These are phyloP conservation scores for Megamerina dolium DNA, from an alignment of 2,888 invertebrate genomes.

Conservation along the genomic window DNA sequence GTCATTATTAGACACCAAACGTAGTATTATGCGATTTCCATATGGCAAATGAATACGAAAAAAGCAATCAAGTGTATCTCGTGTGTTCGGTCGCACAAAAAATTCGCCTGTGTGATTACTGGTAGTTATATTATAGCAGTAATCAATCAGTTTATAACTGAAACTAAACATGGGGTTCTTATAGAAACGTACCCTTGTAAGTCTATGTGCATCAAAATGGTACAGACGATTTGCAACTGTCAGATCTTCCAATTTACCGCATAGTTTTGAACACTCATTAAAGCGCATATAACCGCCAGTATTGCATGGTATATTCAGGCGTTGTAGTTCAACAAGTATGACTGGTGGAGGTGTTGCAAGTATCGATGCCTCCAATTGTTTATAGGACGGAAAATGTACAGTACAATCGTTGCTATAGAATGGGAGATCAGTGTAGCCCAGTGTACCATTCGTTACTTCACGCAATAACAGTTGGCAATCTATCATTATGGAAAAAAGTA, in stretches of 20 bases:
- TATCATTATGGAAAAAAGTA: slow-evolving; percentile 12
- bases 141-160: slow-evolving; percentile 62
- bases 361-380: slow-evolving; percentile 19
- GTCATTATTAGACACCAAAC: slow-evolving; percentile 50
- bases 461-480: slow-evolving; percentile 38
- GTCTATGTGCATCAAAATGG: slow-evolving; percentile 54
- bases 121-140: slow-evolving; percentile 65
- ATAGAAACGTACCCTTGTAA: slow-evolving; percentile 54
- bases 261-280: slow-evolving; percentile 51
- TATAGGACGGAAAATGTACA: slow-evolving; percentile 37
- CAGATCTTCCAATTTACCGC: slow-evolving; percentile 68
- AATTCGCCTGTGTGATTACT: slow-evolving; percentile 60
- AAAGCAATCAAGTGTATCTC: slow-evolving; percentile 58
- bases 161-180: slow-evolving; percentile 63
- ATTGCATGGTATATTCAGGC: slow-evolving; percentile 65
- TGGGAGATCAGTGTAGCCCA: slow-evolving; percentile 38
- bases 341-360: slow-evolving; percentile 43
- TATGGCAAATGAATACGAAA: slow-evolving; percentile 66
- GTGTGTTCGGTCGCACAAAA: slow-evolving; percentile 55
- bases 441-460: slow-evolving; percentile 29
- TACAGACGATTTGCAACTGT: slow-evolving; percentile 55
- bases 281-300: slow-evolving; percentile 58
- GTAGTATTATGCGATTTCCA: slow-evolving; percentile 59
- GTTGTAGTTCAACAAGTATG: slow-evolving; percentile 59
- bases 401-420: slow-evolving; percentile 37